Base-by-base conservation (phyloP, 1,140 invertebrate species). In the Brachionus rotundiformis region DNA sequence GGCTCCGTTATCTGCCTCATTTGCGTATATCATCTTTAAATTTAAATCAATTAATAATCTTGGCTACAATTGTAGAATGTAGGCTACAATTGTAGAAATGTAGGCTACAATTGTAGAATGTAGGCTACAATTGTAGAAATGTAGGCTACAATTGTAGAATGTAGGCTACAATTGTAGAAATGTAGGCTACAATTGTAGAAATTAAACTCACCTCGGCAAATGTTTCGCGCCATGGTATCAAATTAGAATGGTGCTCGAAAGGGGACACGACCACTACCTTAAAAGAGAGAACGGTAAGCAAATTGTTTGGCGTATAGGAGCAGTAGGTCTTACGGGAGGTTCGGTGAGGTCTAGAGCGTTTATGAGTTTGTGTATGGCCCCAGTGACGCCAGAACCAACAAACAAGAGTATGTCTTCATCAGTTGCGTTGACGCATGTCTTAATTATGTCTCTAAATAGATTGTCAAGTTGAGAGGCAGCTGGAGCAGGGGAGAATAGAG, bases 361-460 rank as follows among this genome's bases (percentile, higher is more conserved):
- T 84, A 92, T 90, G 5, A 93, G 85, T 86, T 92, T 92, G 77
- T 92, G 91, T 80, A 93, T 87, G 59, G 92, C 92, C 83, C 90
- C 92, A 8, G 92, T 92, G 63, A 91, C 91, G 39, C 93, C 90
- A 89, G 92, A 90, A 84, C 94, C 91, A 85, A 90, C 88, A 90
- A 94, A 94, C 82, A 94, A 91, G 13, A 95, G 92, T 88, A 96
- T 94, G 84, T 94, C 91, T 84, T 93, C 92, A 13, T 63, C 36
- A 83, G 91, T 91, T 11, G 94, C 94, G 83, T 94, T 92, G 1
- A 94, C 92, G 1, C 92, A 91, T 85, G 92, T 92, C 59, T 92
- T 90, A 23, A 95, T 91, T 83, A 95, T 93, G 83, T 93, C 92
- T 49, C 93, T 73, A 23, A 44, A 73, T 23, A 39, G 1, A 16